Evolutionary conservation across 2,888 invertebrate species (phyloP).

Genomic region (Melanargia galathea): DNA sequence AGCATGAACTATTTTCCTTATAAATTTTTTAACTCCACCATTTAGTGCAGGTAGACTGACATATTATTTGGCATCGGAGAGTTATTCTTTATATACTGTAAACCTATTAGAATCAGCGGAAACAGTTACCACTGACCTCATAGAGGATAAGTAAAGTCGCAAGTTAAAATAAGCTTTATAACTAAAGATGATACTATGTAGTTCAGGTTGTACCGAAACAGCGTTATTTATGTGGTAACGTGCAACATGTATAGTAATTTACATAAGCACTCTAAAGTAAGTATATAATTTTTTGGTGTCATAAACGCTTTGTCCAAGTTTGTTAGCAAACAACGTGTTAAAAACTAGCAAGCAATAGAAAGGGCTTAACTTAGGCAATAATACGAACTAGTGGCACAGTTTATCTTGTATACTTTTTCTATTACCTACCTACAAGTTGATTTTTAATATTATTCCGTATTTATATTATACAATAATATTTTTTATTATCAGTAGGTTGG

Average conservation of each 20-base stretch:
- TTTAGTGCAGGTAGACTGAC: too few relatives aligned
- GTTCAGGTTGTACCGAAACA: conserved; percentile 4
- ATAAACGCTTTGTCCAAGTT: conserved; percentile 9
- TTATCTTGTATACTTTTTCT: too few relatives aligned
- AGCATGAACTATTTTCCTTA: too few relatives aligned
- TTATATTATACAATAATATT: too few relatives aligned
- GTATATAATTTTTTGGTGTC: conserved; percentile 7
- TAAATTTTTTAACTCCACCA: too few relatives aligned
- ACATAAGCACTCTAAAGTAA: conserved; percentile 10
- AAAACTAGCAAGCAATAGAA: not conserved
- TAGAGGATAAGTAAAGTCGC: conserved; percentile 5
- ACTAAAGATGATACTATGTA: conserved; percentile 3
- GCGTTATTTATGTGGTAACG: not conserved
- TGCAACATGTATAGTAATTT: conserved; percentile 2
- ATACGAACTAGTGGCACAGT: not conserved
- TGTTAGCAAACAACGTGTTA: conserved; percentile 6
- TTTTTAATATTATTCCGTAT: too few relatives aligned
- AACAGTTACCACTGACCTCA: too few relatives aligned
- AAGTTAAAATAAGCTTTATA: not conserved
- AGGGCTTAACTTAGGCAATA: conserved; percentile 5
- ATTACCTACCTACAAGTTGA: too few relatives aligned
- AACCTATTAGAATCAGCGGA: too few relatives aligned
- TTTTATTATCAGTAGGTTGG: too few relatives aligned
- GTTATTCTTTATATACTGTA: too few relatives aligned
- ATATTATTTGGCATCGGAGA: too few relatives aligned